Percentiles rank a stretch among this genome's conserved stretches.
These are phyloP conservation scores for Vulpes ferrilata DNA, from an alignment of 2,113 vertebrate species.

Conservation along the genomic window DNA sequence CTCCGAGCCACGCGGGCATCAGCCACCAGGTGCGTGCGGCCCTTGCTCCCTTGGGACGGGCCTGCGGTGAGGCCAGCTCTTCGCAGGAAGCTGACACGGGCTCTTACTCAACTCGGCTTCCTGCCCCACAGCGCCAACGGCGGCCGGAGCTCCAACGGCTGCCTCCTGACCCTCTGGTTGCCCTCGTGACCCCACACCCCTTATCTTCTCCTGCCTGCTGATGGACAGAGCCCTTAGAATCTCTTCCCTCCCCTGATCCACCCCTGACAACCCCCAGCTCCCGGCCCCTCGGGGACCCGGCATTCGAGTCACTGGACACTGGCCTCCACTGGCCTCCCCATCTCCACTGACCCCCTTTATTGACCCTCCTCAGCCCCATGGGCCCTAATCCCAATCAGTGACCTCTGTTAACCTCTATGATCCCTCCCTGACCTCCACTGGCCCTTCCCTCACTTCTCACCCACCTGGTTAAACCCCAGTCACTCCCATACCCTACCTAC, in stretches of 20 bases:
- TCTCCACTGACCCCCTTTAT: not conserved
- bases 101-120: constrained; percentile 86
- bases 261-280: not conserved
- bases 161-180: constrained; percentile 58
- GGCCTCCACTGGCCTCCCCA: not conserved
- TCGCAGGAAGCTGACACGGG: constrained; percentile 87
- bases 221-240: not conserved
- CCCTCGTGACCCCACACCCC: constrained; percentile 36
- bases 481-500: not conserved
- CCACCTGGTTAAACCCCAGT: not conserved
- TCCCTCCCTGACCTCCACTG: not conserved
- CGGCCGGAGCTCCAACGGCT: constrained; percentile 65
- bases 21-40: constrained; percentile 87
- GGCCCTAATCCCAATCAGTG: not conserved
- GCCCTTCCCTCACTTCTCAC: not conserved
- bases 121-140: constrained; percentile 66
- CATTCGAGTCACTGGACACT: not conserved
- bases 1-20: constrained; percentile 87
- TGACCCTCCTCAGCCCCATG: not conserved
- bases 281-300: not conserved
- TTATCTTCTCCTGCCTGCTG: not conserved
- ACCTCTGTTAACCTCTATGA: not conserved
- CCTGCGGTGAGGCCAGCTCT: constrained; percentile 78
- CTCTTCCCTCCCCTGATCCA: not conserved
- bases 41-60: not conserved